phyloP scores from a whole-genome alignment of 2,888 invertebrate genomes.

The Balanococcus diminutus region DNA sequence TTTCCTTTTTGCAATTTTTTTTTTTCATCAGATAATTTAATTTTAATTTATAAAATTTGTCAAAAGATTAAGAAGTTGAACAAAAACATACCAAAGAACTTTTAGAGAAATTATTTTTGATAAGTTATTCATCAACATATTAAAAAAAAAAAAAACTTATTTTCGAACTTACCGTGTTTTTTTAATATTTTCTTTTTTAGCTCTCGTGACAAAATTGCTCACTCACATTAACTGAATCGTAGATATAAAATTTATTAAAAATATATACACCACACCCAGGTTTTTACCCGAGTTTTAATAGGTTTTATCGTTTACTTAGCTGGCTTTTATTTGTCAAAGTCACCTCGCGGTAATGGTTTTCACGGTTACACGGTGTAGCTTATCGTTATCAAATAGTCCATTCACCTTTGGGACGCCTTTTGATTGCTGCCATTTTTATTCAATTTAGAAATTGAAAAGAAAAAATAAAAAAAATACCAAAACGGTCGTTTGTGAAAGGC shows the following conservation, averaged over 20 bases:
- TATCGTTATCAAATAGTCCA: conserved; percentile 35
- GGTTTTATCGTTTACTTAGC: conserved; percentile 7
- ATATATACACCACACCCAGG: conserved; percentile 9
- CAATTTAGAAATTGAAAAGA: conserved; percentile 42
- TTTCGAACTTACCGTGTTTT: too few relatives aligned
- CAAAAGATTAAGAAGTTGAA: too few relatives aligned
- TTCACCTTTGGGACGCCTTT: conserved; percentile 37
- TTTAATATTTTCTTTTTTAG: too few relatives aligned
- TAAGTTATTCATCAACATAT: too few relatives aligned
- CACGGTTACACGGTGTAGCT: conserved; percentile 17
- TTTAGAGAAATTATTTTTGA: too few relatives aligned
- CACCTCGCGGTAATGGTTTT: conserved; percentile 22
- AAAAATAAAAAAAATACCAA: conserved; percentile 15
- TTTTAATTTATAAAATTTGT: too few relatives aligned
- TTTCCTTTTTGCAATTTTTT: too few relatives aligned
- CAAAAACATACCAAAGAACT: too few relatives aligned
- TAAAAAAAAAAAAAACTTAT: too few relatives aligned
- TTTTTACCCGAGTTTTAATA: neutral
- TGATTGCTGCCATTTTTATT: conserved; percentile 42
- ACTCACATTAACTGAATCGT: too few relatives aligned
- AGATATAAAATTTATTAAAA: neutral
- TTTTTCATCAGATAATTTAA: too few relatives aligned
- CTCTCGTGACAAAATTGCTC: too few relatives aligned
- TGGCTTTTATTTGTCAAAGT: conserved; percentile 20
- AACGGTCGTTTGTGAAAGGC: conserved; percentile 32